phyloP scores from a whole-genome alignment of 2,888 invertebrate species.

The Pasiphila rectangulata region DNA sequence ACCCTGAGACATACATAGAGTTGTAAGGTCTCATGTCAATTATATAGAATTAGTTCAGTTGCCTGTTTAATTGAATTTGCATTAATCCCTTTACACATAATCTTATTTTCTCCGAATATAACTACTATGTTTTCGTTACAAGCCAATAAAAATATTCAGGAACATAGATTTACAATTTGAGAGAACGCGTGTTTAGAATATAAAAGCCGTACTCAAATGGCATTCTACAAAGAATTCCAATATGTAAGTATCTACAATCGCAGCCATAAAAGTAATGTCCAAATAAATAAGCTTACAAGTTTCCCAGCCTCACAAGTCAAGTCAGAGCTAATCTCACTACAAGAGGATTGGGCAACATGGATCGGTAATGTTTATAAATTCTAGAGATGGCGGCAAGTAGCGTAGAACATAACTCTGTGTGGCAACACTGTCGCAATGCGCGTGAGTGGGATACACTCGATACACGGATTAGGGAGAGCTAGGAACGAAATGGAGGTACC shows the following conservation, averaged over 20 bases:
- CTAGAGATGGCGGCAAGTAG: slow-evolving; percentile 38
- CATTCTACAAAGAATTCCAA: no score
- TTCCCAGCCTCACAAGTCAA: background rate
- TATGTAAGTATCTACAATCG: background rate
- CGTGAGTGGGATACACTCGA: slow-evolving; percentile 67
- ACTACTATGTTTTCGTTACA: no score
- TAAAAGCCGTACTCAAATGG: no score
- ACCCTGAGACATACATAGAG: no score
- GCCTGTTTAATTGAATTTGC: no score
- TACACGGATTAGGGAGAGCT: slow-evolving; percentile 26
- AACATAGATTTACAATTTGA: no score
- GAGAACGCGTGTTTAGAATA: no score
- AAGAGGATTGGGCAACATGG: slow-evolving; percentile 26
- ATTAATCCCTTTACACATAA: no score
- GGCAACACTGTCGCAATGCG: slow-evolving; percentile 59
- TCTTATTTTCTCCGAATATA: no score
- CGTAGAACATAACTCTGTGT: slow-evolving; percentile 57
- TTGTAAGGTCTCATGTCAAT: no score
- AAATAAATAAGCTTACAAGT: slow-evolving; percentile 6
- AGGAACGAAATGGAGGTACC: background rate
- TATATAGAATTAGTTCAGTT: no score
- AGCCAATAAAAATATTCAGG: no score
- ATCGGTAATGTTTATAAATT: slow-evolving; percentile 51
- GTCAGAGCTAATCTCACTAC: slow-evolving; percentile 8
- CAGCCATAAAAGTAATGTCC: slow-evolving; percentile 2